These are phyloP conservation scores for Phenganax marumi DNA, from an alignment of 92 coral and sea anemone species.

Conservation along the genomic window DNA sequence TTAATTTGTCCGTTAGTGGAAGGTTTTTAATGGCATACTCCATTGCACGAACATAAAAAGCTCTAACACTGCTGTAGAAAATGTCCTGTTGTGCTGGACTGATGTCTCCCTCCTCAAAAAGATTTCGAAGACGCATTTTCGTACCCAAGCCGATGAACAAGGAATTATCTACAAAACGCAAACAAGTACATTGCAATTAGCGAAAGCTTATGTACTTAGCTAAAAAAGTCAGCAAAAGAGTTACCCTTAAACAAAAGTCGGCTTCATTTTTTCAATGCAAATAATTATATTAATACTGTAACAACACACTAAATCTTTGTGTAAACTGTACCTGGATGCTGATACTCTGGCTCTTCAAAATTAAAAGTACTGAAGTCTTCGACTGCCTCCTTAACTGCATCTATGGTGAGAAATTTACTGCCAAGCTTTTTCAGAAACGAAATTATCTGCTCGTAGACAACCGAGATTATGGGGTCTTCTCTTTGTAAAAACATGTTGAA, in stretches of 20 bases:
- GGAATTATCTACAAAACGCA: conserved; percentile 22
- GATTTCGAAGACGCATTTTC: conserved; percentile 28
- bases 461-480: not conserved
- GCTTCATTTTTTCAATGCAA: not conserved
- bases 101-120: conserved; percentile 39
- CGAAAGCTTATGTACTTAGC: too few relatives aligned
- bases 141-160: conserved; percentile 50
- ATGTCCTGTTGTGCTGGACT: conserved; percentile 36
- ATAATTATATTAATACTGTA: not conserved
- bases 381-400: conserved; percentile 26
- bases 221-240: too few relatives aligned
- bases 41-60: conserved; percentile 43
- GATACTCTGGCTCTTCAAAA: not conserved
- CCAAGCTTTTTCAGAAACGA: not conserved
- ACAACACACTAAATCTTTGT: not conserved
- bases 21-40: conserved; percentile 53
- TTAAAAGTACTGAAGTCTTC: conserved; percentile 26
- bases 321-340: not conserved
- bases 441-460: not conserved
- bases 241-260: too few relatives aligned
- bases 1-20: conserved; percentile 43
- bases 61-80: conserved; percentile 50
- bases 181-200: not conserved
- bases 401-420: not conserved
- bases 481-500: conserved; percentile 2